phyloP scores from a whole-genome alignment of 2,888 invertebrate species.

The Diachrysia chrysitis region DNA sequence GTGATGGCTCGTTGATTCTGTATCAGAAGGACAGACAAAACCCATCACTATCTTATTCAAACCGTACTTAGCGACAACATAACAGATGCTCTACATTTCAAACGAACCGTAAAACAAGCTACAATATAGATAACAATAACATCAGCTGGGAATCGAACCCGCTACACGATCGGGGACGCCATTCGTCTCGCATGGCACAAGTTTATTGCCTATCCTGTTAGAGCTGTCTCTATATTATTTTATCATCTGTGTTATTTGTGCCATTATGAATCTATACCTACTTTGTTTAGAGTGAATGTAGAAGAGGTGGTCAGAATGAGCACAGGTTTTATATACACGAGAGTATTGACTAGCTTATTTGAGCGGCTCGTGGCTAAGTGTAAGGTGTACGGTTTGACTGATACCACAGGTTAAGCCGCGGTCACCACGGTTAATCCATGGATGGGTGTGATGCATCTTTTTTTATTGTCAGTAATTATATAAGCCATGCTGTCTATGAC shows the following conservation, averaged over 20 bases:
- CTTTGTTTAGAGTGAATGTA: background rate
- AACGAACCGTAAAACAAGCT: conserved; percentile 29
- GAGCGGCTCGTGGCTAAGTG: no score
- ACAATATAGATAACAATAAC: conserved; percentile 50
- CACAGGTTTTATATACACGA: background rate
- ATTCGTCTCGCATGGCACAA: conserved; percentile 49
- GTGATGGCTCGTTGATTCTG: no score
- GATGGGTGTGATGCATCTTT: no score
- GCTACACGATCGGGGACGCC: conserved; percentile 48
- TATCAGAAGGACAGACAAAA: background rate
- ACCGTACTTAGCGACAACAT: background rate
- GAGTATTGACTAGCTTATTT: no score
- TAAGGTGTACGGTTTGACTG: no score
- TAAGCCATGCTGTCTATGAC: no score
- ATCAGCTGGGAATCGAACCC: conserved; percentile 43
- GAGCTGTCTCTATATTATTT: conserved; percentile 47
- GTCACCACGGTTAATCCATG: no score
- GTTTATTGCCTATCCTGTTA: conserved; percentile 57
- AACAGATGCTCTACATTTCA: conserved; percentile 11
- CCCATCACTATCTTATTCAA: background rate
- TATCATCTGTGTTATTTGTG: conserved; percentile 43
- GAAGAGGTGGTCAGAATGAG: background rate
- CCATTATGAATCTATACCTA: background rate
- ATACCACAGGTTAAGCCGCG: no score
- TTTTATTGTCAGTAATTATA: no score